Percentiles rank a stretch among this genome's conserved stretches.
phyloP scores from a whole-genome alignment of 2,113 vertebrate genomes.

The Seriola rivoliana region DNA sequence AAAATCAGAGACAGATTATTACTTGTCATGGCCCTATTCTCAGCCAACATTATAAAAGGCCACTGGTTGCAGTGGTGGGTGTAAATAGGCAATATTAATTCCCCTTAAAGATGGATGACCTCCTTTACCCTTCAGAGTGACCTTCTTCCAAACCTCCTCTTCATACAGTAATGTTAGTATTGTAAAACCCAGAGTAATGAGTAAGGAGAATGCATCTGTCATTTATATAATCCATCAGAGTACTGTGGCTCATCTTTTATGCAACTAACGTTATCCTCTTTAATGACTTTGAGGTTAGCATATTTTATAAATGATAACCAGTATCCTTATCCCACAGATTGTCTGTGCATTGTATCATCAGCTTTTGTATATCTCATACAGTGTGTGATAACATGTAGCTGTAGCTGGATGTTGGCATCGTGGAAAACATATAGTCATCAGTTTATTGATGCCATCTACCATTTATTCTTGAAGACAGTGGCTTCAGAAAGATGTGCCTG shows the following conservation, averaged over 20 bases:
- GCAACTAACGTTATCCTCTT: background rate
- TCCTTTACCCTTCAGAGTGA: slow-evolving; percentile 11
- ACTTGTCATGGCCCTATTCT: background rate
- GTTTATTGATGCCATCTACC: background rate
- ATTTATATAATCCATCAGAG: slow-evolving; percentile 12
- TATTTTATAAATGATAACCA: too few species aligned
- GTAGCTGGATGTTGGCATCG: background rate
- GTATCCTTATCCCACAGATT: too few species aligned
- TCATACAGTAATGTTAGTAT: slow-evolving; percentile 3
- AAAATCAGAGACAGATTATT: background rate
- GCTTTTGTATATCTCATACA: background rate
- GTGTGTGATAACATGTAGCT: background rate
- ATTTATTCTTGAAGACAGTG: background rate
- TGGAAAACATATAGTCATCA: background rate
- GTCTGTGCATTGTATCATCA: background rate
- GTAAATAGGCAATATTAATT: slow-evolving; percentile 1
- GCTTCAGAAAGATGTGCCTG: background rate
- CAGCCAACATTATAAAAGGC: slow-evolving; percentile 8
- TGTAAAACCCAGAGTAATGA: slow-evolving; percentile 24
- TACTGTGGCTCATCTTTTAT: slow-evolving; percentile 2
- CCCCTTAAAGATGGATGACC: slow-evolving; percentile 1
- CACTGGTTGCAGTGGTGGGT: background rate
- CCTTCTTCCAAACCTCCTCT: background rate
- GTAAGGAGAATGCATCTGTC: slow-evolving; percentile 4
- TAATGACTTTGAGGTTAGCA: background rate